phyloP scores from a whole-genome alignment of 2,797 vertebrate species.

The Steatocranus sp. region DNA sequence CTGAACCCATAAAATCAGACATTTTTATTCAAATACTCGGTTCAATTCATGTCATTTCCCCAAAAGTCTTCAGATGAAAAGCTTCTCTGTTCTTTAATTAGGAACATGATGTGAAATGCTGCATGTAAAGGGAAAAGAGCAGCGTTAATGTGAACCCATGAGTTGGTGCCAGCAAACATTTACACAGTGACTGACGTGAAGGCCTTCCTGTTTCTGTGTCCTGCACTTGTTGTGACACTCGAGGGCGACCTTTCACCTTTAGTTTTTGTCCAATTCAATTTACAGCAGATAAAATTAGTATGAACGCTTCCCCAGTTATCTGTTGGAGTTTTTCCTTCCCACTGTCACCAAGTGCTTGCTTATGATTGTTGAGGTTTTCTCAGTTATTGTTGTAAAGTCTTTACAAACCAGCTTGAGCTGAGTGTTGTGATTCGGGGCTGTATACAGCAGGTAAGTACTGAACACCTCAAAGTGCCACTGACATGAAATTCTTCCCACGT shows the following conservation, averaged over 20 bases:
- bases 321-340: not conserved
- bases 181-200: not conserved
- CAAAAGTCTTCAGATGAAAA: not conserved
- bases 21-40: not conserved
- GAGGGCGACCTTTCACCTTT: not conserved
- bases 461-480: not conserved
- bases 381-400: not conserved
- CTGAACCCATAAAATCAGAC: not conserved
- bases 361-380: not conserved
- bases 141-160: not conserved
- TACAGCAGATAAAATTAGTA: not conserved
- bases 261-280: not conserved
- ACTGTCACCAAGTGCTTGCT: not conserved
- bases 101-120: not conserved
- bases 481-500: not conserved
- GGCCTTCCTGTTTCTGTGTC: not conserved
- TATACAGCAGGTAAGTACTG: not conserved
- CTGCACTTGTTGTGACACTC: not conserved
- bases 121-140: not conserved
- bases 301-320: not conserved
- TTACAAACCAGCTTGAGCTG: not conserved
- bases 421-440: not conserved
- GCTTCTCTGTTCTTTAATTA: not conserved
- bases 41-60: not conserved
- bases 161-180: not conserved